Conservation (phyloP, 1,140 invertebrate genomes). For the Ruditapes philippinarum region DNA sequence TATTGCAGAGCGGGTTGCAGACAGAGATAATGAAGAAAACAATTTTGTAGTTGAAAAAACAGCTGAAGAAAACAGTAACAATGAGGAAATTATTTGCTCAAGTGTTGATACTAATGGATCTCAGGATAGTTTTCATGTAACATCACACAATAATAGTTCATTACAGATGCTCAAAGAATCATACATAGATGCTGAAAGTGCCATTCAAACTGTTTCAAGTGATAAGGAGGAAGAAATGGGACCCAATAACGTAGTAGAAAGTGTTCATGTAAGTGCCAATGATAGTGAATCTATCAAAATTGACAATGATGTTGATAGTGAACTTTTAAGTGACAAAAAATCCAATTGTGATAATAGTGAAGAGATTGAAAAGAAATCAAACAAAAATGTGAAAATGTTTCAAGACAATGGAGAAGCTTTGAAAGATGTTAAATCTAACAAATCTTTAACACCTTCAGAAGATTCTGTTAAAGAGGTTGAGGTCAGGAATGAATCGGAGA, state of each 20-base stretch:
- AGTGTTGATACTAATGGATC: not conserved
- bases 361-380: not conserved
- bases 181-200: conserved; percentile 12
- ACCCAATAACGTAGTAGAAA: not conserved
- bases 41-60: not conserved
- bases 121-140: not conserved
- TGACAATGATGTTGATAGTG: not conserved
- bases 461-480: not conserved
- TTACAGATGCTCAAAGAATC: conserved; percentile 52
- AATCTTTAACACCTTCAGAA: not conserved
- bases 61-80: not conserved
- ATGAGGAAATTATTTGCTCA: not conserved
- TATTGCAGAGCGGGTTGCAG: no score
- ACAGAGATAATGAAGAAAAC: not conserved
- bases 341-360: not conserved
- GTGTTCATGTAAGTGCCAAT: not conserved
- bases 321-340: not conserved
- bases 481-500: not conserved
- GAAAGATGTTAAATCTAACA: not conserved
- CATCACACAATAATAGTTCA: not conserved
- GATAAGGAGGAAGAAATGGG: not conserved
- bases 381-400: not conserved
- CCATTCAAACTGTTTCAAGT: not conserved
- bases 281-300: no score
- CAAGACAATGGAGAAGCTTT: not conserved